A percentile compares a stretch with the other conserved stretches of the same genome.
Conservation (phyloP, 2,888 invertebrate genomes). For the Lissonota sp. region DNA sequence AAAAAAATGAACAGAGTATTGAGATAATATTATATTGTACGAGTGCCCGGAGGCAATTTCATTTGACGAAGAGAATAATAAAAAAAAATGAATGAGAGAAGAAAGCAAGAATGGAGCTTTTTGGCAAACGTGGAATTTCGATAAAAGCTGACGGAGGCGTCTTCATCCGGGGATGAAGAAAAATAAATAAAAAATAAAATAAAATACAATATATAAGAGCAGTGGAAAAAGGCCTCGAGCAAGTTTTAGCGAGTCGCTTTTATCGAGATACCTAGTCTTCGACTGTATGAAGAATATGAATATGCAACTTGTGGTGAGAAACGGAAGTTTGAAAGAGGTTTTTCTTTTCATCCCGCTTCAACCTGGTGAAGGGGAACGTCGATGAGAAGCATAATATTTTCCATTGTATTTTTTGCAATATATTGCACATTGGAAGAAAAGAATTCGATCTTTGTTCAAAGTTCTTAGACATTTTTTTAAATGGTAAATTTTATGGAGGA, state of each 20-base stretch:
- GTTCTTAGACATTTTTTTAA: too few relatives aligned
- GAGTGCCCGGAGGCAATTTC: too few relatives aligned
- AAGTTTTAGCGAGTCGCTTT: slow-evolving; percentile 23
- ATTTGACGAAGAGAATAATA: slow-evolving; percentile 26
- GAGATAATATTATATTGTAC: too few relatives aligned
- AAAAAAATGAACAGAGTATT: too few relatives aligned
- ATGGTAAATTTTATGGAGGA: too few relatives aligned
- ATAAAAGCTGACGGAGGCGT: slow-evolving; percentile 42
- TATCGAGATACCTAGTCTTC: slow-evolving; percentile 32
- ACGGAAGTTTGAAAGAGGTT: neutral
- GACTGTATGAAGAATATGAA: slow-evolving; percentile 1
- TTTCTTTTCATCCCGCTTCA: neutral
- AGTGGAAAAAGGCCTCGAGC: slow-evolving; percentile 41
- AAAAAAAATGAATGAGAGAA: slow-evolving; percentile 41
- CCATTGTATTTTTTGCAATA: too few relatives aligned
- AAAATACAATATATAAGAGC: neutral
- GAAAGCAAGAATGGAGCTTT: slow-evolving; percentile 20
- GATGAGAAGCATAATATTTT: too few relatives aligned
- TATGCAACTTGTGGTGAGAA: slow-evolving; percentile 19
- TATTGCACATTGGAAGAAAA: neutral
- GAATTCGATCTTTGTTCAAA: too few relatives aligned
- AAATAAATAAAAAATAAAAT: slow-evolving; percentile 16
- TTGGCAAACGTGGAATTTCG: slow-evolving; percentile 34
- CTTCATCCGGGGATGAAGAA: slow-evolving; percentile 3
- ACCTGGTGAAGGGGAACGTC: neutral